Conservation (phyloP, 2,797 vertebrate genomes). For the Urocyon cinereoargenteus region DNA sequence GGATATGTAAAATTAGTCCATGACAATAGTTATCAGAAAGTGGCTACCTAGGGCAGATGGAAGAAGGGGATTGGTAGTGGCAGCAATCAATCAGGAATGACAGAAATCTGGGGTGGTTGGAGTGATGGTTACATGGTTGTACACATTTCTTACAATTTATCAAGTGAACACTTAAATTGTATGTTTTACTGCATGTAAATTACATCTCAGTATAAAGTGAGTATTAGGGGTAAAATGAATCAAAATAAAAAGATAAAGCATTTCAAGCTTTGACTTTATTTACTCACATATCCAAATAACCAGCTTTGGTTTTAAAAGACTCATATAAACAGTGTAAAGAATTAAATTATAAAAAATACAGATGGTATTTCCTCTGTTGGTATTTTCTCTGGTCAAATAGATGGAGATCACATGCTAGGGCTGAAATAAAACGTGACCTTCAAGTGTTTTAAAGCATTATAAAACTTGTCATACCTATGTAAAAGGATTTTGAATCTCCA, state of each 20-base stretch:
- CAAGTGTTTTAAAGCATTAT: background rate
- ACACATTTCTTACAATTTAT: background rate
- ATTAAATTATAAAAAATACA: background rate
- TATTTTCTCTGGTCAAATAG: background rate
- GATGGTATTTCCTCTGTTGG: background rate
- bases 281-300: conserved; percentile 7
- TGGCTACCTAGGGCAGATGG: accelerated
- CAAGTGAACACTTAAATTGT: background rate
- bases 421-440: background rate
- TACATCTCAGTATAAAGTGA: background rate
- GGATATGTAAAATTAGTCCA: background rate
- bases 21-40: background rate
- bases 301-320: background rate
- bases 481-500: background rate
- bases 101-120: background rate
- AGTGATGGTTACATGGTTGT: background rate
- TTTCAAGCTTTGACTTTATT: conserved; percentile 43
- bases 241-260: background rate
- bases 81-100: background rate
- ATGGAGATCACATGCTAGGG: background rate
- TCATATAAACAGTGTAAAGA: background rate
- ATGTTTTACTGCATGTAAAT: background rate
- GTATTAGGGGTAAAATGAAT: background rate
- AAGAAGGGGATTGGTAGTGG: background rate
- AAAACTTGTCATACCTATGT: background rate